Evolutionary conservation across 2,888 invertebrate species (phyloP).

Genomic region (Pammene aurita): DNA sequence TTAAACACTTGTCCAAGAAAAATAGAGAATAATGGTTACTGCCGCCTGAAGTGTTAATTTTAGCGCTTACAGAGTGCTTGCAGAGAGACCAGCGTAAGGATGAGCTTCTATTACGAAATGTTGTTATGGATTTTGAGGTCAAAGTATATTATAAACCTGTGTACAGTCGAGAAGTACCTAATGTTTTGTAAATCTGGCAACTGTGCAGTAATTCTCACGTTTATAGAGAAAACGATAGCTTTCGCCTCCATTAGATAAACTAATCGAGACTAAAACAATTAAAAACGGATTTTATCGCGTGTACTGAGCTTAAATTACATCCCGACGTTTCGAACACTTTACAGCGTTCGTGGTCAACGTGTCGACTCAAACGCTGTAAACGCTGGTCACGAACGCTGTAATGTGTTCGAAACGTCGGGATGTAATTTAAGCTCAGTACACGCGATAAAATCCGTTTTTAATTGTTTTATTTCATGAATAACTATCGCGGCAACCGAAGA

Average conservation of each 20-base stretch:
- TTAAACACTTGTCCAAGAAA: conserved; percentile 38
- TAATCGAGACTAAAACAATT: too few species aligned
- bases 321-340: too few species aligned
- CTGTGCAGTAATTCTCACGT: background rate
- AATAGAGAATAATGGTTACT: conserved; percentile 33
- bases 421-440: too few species aligned
- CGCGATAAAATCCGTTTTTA: too few species aligned
- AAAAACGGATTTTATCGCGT: too few species aligned
- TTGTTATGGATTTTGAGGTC: background rate
- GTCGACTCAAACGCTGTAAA: too few species aligned
- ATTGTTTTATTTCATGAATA: too few species aligned
- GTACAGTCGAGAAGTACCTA: background rate
- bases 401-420: too few species aligned
- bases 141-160: background rate
- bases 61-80: background rate
- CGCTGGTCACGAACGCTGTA: too few species aligned
- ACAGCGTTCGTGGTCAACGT: too few species aligned
- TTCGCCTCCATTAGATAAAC: background rate
- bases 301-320: too few species aligned
- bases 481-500: too few species aligned
- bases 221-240: background rate
- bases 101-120: background rate
- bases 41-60: background rate
- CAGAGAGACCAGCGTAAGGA: background rate
- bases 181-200: background rate